Evolutionary conservation across 2,797 vertebrate species (phyloP), one percentile per base, ranked within the genome.

Genomic region (Simalia tracyae): DNA sequence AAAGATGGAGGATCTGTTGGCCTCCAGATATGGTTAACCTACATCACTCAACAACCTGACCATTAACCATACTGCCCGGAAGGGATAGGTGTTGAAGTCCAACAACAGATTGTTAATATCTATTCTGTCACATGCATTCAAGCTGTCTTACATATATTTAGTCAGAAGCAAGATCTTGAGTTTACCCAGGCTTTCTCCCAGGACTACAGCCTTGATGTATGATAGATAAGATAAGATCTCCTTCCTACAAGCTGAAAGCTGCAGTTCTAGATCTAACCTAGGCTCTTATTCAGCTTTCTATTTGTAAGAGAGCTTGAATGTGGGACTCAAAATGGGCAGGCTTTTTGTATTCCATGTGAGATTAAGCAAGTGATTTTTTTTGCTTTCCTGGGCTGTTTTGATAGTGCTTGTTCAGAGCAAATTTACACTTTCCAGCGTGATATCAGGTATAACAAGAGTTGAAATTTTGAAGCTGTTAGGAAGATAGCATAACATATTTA

Each of bases 401-500:
- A 60, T 88, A 28, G 36, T 84, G 12, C 72, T 50, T 89, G 59
- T 68, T 86, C 90, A 88, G 90, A 91, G 42, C 24, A 59, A 28
- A n/a, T 85, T 64, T 89, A 68, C 72, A 59, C 60, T 93, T 94
- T 93, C 89, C 86, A 90, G 0, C 26, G 72, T 89, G 92, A 93
- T 63, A 42, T 1, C 26, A 60, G 86, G 76, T 0, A 4, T 50
- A 92, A 72, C 84, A 91, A 92, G 60, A 93, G 36, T 36, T 92
- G 91, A 94, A 94, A 92, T 91, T 63, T 57, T 87, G 86, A 88
- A 61, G 24, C 57, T 93, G 86, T 72, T 93, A 89, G 88, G n/a
- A 90, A 92, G 59, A 91, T 17, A 89, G 90, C 91, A 68, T 91
- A 92, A 89, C 63, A 92, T 92, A 60, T 94, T 95, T 93, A 85